Percentiles rank a stretch among this genome's conserved stretches.
These are phyloP conservation scores for Ophion costatus DNA, from an alignment of 2,888 invertebrate genomes.

Conservation along the genomic window DNA sequence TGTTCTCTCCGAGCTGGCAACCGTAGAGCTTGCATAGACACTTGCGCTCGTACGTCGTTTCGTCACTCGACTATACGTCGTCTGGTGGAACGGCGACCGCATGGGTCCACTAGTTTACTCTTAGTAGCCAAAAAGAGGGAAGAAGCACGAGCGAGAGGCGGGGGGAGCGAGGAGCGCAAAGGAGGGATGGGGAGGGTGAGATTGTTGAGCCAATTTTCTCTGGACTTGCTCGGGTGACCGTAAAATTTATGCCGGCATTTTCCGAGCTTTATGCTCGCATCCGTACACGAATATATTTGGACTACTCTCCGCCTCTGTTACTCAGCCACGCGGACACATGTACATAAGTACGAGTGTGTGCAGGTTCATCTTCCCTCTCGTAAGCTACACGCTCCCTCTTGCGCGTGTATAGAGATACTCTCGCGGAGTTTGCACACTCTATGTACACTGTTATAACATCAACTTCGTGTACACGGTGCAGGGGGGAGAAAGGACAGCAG, in stretches of 20 bases:
- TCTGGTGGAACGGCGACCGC: slow-evolving; percentile 49
- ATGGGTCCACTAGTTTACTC: slow-evolving; percentile 47
- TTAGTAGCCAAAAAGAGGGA: slow-evolving; percentile 30
- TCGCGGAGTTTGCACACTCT: slow-evolving; percentile 34
- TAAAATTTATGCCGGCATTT: slow-evolving; percentile 76
- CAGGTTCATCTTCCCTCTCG: slow-evolving; percentile 37
- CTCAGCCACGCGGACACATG: neutral
- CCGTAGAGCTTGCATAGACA: slow-evolving; percentile 29
- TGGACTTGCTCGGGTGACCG: slow-evolving; percentile 68
- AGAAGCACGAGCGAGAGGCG: slow-evolving; percentile 1
- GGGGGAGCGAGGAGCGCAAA: neutral
- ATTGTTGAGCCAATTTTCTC: slow-evolving; percentile 72
- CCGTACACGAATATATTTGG: slow-evolving; percentile 66
- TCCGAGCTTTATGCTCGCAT: slow-evolving; percentile 71
- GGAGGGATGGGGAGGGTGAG: slow-evolving; percentile 17
- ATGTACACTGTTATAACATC: slow-evolving; percentile 49
- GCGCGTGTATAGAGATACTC: slow-evolving; percentile 24
- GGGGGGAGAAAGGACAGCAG: neutral
- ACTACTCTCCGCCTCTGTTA: slow-evolving; percentile 41
- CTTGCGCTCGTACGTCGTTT: slow-evolving; percentile 37
- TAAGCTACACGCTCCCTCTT: slow-evolving; percentile 48
- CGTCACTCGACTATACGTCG: slow-evolving; percentile 24
- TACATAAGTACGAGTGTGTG: neutral
- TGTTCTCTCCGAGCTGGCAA: slow-evolving; percentile 16
- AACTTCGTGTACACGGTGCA: slow-evolving; percentile 48